A percentile compares a stretch with the other conserved stretches of the same genome.
These are phyloP conservation scores for Nothocercus nigrocapillus DNA, from an alignment of 2,113 vertebrate species.

Conservation along the genomic window DNA sequence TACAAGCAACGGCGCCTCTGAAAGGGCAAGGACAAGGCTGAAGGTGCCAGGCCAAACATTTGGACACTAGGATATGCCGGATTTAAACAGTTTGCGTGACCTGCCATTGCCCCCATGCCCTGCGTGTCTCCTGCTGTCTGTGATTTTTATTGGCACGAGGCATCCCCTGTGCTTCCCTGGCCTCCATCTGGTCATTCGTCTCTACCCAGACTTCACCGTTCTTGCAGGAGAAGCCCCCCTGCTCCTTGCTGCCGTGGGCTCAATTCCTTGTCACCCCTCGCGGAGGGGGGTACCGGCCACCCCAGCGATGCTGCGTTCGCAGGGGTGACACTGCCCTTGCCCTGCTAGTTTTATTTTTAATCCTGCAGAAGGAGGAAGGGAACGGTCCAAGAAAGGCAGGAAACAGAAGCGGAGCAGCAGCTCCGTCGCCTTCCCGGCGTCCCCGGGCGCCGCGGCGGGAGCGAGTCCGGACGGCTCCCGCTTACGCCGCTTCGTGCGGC, in stretches of 20 bases:
- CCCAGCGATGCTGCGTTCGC: not conserved
- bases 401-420: not conserved
- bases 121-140: not conserved
- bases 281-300: not conserved
- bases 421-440: not conserved
- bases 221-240: not conserved
- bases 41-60: not conserved
- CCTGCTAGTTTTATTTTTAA: not conserved
- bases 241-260: rapidly evolving
- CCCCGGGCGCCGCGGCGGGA: not conserved
- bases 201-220: not conserved
- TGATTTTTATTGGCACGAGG: not conserved
- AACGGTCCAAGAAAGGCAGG: not conserved
- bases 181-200: not conserved
- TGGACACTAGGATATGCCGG: not conserved
- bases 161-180: not conserved
- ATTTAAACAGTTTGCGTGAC: not conserved
- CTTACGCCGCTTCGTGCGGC: rapidly evolving
- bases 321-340: not conserved
- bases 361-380: not conserved
- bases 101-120: not conserved
- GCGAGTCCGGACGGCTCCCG: rapidly evolving
- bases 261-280: rapidly evolving
- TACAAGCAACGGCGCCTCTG: not conserved
- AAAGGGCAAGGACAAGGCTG: not conserved